Percentiles rank a stretch among this genome's conserved stretches.
phyloP scores from a whole-genome alignment of 2,113 vertebrate genomes.

The Paraplagusia blochii region DNA sequence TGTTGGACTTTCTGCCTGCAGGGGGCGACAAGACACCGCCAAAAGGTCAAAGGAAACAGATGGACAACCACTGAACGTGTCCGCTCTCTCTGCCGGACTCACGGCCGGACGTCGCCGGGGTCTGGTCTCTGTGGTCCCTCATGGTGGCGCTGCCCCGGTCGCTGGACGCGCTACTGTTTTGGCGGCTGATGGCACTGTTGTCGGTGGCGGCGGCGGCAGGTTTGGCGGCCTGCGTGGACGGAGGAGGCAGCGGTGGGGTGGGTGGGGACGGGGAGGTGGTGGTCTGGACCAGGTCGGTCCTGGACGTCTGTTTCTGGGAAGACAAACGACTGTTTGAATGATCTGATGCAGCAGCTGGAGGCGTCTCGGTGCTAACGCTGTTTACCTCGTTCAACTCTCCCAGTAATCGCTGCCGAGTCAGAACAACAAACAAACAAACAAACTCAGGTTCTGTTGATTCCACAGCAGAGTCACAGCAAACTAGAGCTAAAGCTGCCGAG shows the following conservation, averaged over 20 bases:
- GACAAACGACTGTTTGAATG: background rate
- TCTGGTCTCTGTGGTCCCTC: conserved; percentile 78
- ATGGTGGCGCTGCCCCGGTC: conserved; percentile 70
- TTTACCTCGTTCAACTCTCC: conserved; percentile 97
- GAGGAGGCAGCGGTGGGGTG: conserved; percentile 72
- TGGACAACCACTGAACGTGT: too few relatives aligned
- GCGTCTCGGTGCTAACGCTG: too few relatives aligned
- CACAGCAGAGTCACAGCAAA: conserved; percentile 22
- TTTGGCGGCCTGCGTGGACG: conserved; percentile 25
- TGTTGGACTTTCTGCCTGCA: conserved; percentile 91
- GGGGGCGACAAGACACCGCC: background rate
- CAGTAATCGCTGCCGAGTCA: conserved; percentile 86
- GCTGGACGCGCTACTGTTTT: conserved; percentile 80
- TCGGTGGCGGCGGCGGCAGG: conserved; percentile 30
- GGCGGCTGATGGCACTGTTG: conserved; percentile 70
- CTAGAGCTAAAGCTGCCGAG: too few relatives aligned
- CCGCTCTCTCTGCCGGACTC: too few relatives aligned
- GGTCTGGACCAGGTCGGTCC: conserved; percentile 67
- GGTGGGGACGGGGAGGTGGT: conserved; percentile 65
- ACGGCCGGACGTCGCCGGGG: conserved; percentile 68
- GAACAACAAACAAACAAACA: conserved; percentile 58
- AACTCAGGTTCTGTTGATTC: background rate
- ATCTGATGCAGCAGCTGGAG: background rate
- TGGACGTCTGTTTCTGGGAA: conserved; percentile 83
- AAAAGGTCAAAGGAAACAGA: background rate